These are phyloP conservation scores for Drosophila siamana DNA, from an alignment of 2,888 invertebrate species.

Conservation along the genomic window DNA sequence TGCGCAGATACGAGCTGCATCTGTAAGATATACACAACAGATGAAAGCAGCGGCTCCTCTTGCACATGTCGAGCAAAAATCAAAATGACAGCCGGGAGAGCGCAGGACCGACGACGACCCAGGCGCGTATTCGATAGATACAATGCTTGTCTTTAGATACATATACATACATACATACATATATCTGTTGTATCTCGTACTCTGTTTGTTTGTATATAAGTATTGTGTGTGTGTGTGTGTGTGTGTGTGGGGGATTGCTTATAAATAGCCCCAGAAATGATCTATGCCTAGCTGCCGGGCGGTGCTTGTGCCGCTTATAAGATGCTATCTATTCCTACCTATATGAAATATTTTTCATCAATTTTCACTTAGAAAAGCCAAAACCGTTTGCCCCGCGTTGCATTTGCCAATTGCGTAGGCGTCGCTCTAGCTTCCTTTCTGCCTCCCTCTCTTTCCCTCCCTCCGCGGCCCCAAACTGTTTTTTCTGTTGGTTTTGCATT, in stretches of 20 bases:
- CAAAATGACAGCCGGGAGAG: slow-evolving; percentile 64
- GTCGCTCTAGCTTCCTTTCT: slow-evolving; percentile 21
- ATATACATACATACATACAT: neutral
- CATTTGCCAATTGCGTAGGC: slow-evolving; percentile 55
- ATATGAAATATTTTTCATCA: slow-evolving; percentile 64
- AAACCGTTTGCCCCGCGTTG: slow-evolving; percentile 21
- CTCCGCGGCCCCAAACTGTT: no score
- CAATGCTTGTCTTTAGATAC: slow-evolving; percentile 36
- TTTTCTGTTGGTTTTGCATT: slow-evolving; percentile 31
- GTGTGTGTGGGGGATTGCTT: slow-evolving; percentile 49
- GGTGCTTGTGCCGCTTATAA: slow-evolving; percentile 30
- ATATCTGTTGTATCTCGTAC: neutral
- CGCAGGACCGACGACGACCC: slow-evolving; percentile 15
- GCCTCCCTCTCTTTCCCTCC: neutral
- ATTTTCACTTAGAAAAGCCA: slow-evolving; percentile 40
- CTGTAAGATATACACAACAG: slow-evolving; percentile 47
- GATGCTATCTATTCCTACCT: slow-evolving; percentile 24
- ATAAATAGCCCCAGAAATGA: slow-evolving; percentile 71
- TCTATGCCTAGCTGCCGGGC: slow-evolving; percentile 62
- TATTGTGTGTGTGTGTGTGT: slow-evolving; percentile 10
- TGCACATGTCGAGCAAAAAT: slow-evolving; percentile 71
- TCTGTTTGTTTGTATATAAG: slow-evolving; percentile 8
- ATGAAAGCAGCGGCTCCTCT: slow-evolving; percentile 63
- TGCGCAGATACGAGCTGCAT: slow-evolving; percentile 30
- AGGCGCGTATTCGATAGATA: slow-evolving; percentile 57